Conservation (phyloP, 1,140 invertebrate genomes). For the Parasteatoda tepidariorum region DNA sequence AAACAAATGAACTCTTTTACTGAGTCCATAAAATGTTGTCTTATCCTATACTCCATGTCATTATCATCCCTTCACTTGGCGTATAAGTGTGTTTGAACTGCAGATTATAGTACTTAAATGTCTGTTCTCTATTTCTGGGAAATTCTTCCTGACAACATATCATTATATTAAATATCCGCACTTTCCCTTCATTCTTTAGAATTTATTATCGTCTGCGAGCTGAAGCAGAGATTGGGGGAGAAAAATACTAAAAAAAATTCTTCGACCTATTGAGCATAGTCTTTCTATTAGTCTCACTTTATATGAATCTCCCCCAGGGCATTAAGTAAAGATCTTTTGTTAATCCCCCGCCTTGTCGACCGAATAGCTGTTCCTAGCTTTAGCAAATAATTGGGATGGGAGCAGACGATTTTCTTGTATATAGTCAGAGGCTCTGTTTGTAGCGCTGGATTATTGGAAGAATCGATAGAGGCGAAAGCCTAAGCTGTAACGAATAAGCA, state of each 20-base stretch:
- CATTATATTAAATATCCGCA: too few species aligned
- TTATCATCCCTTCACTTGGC: not conserved
- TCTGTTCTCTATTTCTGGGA: not conserved
- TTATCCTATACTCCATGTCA: not conserved
- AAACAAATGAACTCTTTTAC: too few species aligned
- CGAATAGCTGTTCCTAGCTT: not conserved
- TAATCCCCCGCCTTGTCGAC: conserved; percentile 37
- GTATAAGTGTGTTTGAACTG: conserved; percentile 11
- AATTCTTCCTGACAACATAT: conserved; percentile 24
- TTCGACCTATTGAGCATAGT: conserved; percentile 4
- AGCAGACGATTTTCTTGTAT: conserved; percentile 2
- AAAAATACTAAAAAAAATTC: conserved; percentile 10
- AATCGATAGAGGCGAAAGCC: too few species aligned
- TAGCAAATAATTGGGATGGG: conserved; percentile 40
- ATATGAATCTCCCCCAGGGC: conserved; percentile 10
- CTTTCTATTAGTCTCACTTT: conserved; percentile 32
- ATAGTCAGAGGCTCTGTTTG: conserved; percentile 21
- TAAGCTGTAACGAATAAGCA: too few species aligned
- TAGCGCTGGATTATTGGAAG: too few species aligned
- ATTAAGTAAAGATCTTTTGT: conserved; percentile 48
- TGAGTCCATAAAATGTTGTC: too few species aligned
- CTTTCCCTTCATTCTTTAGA: too few species aligned
- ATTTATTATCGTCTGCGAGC: conserved; percentile 4
- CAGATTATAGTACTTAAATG: conserved; percentile 31
- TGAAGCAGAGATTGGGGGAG: too few species aligned